Conservation (phyloP, 1,140 invertebrate genomes). For the Panagrolaimus sp. region DNA sequence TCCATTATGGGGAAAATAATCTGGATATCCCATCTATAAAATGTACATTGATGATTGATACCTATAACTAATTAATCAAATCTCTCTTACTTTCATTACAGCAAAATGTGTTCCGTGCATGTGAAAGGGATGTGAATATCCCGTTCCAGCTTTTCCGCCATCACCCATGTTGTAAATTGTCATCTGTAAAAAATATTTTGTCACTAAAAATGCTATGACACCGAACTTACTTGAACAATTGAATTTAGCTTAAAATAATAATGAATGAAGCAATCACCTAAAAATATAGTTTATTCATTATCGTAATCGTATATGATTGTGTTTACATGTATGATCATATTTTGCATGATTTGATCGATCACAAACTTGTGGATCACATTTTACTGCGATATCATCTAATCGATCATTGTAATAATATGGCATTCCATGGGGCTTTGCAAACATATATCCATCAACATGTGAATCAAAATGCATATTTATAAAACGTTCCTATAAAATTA, state of each 20-base stretch:
- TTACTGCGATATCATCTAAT: neutral
- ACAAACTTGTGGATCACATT: neutral
- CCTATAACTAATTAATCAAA: too few species aligned
- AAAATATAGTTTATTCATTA: too few species aligned
- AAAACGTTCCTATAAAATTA: constrained; percentile 45
- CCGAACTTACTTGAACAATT: constrained; percentile 41
- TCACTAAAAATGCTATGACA: neutral
- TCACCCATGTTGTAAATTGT: constrained; percentile 58
- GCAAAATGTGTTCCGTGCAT: constrained; percentile 54
- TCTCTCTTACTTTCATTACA: constrained; percentile 54
- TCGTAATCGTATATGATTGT: too few species aligned
- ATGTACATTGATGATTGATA: too few species aligned
- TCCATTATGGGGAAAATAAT: constrained; percentile 17
- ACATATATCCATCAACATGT: constrained; percentile 52
- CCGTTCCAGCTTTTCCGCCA: constrained; percentile 37
- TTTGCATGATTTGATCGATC: constrained; percentile 2
- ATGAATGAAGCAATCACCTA: constrained; percentile 49
- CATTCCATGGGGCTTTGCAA: constrained; percentile 44
- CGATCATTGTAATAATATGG: constrained; percentile 43
- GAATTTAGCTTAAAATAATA: constrained; percentile 44
- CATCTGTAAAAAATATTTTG: constrained; percentile 26
- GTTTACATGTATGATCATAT: constrained; percentile 43
- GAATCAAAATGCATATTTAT: constrained; percentile 56
- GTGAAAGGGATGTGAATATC: constrained; percentile 53
- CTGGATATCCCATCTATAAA: neutral